Evolutionary conservation across 2,797 vertebrate species (phyloP), one percentile per base, ranked within the genome.

Genomic region (Neostethus bicornis): DNA sequence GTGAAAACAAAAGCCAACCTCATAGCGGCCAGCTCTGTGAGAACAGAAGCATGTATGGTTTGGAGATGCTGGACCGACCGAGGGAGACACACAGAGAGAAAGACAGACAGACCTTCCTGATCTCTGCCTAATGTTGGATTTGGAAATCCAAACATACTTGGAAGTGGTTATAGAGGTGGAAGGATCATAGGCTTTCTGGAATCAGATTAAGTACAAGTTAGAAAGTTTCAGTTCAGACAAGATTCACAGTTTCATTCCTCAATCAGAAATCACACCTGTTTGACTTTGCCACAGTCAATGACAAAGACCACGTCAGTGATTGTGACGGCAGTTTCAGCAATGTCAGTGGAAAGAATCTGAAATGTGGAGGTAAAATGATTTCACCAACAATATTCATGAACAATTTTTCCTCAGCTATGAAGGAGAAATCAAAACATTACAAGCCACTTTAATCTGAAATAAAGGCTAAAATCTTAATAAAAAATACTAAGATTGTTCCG

Each of bases 81-180:
- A n/a, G n/a, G n/a, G n/a, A n/a, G n/a, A n/a, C n/a, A n/a, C n/a
- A n/a, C n/a, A n/a, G n/a, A n/a, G n/a, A n/a, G n/a, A n/a, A n/a
- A n/a, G n/a, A n/a, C n/a, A n/a, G n/a, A n/a, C n/a, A n/a, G n/a
- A 99, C 96, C 96, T 97, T 89, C 96, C 96, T 89, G 93, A 97
- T 75, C 96, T 93, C 72, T 98, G 96, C 57, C 96, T 81, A 51
- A 95, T 92, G 63, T 95, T 99, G 61, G 96, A 95, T 92, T 96
- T 98, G 2, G 96, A 98, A 80, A 97, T 95, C 96, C 96, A 98
- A 14, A 93, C 94, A 59, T 92, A 95, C 90, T 97, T 98, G 28
- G 98, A 83, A 94, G 95, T 95, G 48, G 95, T 96, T 42, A 96
- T 94, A 62, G 93, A 87, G 79, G 90, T 97, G 62, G 97, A 67